Base-by-base conservation (phyloP, 2,888 invertebrate genomes). In the Yponomeuta plumbellus region DNA sequence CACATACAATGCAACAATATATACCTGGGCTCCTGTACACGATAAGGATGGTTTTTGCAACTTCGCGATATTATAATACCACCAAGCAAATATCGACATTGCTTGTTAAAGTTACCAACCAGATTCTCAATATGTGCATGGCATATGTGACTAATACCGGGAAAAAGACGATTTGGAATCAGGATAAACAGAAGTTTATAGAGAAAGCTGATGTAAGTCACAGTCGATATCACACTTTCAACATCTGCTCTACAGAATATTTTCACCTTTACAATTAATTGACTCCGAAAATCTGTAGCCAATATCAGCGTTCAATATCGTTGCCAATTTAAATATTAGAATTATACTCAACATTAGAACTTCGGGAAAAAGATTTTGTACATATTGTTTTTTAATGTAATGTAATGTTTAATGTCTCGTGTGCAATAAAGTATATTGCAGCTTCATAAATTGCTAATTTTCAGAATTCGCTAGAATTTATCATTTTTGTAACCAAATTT, bases 41-140 rank as follows among this genome's bases (percentile, higher is more conserved):
- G 0, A 94, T 97, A 70, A 92, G 96, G 66, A 96, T 97, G 94
- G 94, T 97, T 70, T 96, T 95, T 76, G 95, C 95, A 11, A 96
- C 96, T 0, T 97, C 97, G 0, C 92, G 96, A 11, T 95, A 94
- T 78, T 96, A 96, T 80, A 96, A 96, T 77, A 96, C 95, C 1
- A 94, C 95, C 0, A 95, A 95, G 73, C 94, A 95, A 76, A 94
- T 96, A 74, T 95, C 96, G 0, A 95, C 96, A 0, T 86, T 96
- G 21, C 89, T 96, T 72, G 95, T 96, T 17, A 95, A 97, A 93
- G 95, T 97, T 58, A 97, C 97, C 1, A 97, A 97, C 85, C 97
- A 97, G 85, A 94, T 97, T 86, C 95, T 97, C 22, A 94, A 96
- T 66, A 94, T 94, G 69, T 97, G 97, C 79, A 94, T 95, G 84